Evolutionary conservation across 2,797 vertebrate genomes (phyloP).

Genomic region (Chaetodon trifasciatus): DNA sequence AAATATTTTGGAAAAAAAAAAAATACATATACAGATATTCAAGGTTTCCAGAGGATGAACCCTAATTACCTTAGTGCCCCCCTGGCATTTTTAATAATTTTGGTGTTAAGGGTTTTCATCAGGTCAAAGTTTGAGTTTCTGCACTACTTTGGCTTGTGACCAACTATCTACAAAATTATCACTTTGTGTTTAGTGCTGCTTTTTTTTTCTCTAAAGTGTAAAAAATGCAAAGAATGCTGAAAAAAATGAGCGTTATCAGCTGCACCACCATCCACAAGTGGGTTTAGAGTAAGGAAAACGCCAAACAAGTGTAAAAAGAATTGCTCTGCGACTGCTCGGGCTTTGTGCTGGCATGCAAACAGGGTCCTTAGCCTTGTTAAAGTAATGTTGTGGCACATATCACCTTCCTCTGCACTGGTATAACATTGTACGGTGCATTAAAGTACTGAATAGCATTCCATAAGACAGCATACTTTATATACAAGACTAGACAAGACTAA

Average conservation of each 20-base stretch:
- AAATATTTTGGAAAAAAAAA: no score
- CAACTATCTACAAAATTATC: background rate
- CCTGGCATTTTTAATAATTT: background rate
- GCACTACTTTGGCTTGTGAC: background rate
- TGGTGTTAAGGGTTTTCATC: background rate
- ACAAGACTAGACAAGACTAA: background rate
- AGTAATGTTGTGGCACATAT: background rate
- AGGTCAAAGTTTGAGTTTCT: background rate
- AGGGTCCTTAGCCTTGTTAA: background rate
- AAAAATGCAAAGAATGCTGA: no score
- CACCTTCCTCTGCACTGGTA: background rate
- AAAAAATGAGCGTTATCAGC: background rate
- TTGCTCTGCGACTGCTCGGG: background rate
- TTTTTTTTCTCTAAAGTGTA: background rate
- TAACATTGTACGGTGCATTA: background rate
- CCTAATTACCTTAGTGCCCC: background rate
- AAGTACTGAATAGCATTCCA: background rate
- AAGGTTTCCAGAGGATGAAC: background rate
- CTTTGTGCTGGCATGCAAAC: background rate
- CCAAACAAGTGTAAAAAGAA: background rate
- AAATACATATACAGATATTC: background rate
- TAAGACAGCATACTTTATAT: background rate
- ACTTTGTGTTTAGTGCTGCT: background rate
- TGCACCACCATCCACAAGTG: background rate
- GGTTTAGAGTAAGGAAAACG: background rate